A percentile compares a stretch with the other conserved stretches of the same genome.
These are phyloP conservation scores for Anorthoa munda DNA, from an alignment of 2,888 invertebrate genomes.

Conservation along the genomic window DNA sequence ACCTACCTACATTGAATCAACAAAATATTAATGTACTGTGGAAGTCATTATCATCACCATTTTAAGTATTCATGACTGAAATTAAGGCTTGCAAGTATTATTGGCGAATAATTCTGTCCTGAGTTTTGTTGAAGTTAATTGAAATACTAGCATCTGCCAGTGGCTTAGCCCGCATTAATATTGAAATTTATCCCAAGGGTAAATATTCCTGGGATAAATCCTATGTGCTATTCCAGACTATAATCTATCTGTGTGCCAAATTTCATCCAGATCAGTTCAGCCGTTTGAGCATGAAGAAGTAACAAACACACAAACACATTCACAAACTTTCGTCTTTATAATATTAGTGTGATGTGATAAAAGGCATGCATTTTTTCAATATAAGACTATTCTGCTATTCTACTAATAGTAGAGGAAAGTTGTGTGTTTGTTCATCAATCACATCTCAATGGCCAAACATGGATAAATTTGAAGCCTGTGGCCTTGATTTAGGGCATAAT, in stretches of 20 bases:
- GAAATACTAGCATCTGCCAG: neutral
- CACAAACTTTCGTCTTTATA: no score
- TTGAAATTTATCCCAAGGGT: no score
- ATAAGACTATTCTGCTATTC: neutral
- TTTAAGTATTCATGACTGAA: neutral
- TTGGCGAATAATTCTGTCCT: neutral
- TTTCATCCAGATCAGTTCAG: no score
- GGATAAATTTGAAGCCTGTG: neutral
- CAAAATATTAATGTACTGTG: neutral
- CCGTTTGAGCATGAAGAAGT: no score
- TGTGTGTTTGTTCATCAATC: neutral
- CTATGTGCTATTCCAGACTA: no score
- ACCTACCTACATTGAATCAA: conserved; percentile 34
- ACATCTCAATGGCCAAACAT: neutral
- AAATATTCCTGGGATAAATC: no score
- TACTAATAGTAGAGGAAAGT: neutral
- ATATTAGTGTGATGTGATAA: no score
- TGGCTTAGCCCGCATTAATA: no score
- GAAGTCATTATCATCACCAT: conserved; percentile 4
- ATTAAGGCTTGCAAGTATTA: neutral
- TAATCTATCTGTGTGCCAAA: no score
- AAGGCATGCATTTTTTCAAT: neutral
- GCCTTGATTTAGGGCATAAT: no score
- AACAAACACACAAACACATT: no score
- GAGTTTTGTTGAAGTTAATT: neutral